These are phyloP conservation scores for Ranitomeya imitator DNA, from an alignment of 2,113 vertebrate genomes.

Conservation along the genomic window DNA sequence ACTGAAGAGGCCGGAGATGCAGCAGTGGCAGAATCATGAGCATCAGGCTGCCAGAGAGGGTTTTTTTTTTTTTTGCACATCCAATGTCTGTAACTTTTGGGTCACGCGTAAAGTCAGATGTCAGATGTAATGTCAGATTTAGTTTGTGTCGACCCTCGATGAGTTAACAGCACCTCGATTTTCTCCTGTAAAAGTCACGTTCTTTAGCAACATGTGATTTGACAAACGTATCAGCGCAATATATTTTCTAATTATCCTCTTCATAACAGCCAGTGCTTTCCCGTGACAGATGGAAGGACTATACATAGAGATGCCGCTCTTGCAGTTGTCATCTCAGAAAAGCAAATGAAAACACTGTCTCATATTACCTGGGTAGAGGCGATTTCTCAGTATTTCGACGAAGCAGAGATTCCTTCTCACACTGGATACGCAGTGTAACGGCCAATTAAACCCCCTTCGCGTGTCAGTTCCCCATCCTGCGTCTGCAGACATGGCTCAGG, in stretches of 20 bases:
- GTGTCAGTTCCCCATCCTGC: background rate
- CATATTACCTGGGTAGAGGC: conserved; percentile 17
- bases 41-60: too few species aligned
- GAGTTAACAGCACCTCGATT: background rate
- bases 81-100: background rate
- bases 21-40: too few species aligned
- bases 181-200: background rate
- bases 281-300: conserved; percentile 18
- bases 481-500: background rate
- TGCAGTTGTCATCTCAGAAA: conserved; percentile 26
- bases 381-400: background rate
- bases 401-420: background rate
- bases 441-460: background rate
- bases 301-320: conserved; percentile 10
- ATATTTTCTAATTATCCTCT: conserved; percentile 20
- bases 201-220: background rate
- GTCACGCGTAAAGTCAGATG: too few species aligned
- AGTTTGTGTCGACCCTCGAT: too few species aligned
- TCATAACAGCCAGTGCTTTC: background rate
- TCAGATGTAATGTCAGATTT: too few species aligned
- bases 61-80: background rate
- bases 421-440: background rate
- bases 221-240: conserved; percentile 7
- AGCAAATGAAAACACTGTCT: conserved; percentile 3
- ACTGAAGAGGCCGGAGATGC: too few species aligned